Base-by-base conservation (phyloP, 1,140 invertebrate genomes). In the Caerostris darwini region DNA sequence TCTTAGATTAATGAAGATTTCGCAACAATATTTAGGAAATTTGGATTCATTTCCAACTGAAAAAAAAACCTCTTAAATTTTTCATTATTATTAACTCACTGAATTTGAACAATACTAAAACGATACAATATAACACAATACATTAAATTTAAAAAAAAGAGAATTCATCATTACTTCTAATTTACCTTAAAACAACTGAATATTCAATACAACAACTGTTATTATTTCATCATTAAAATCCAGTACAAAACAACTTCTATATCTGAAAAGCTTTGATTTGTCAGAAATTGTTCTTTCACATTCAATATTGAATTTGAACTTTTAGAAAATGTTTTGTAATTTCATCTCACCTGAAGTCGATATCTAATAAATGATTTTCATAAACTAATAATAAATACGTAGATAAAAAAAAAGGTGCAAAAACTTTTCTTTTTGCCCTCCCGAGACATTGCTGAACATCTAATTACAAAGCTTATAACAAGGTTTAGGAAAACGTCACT, bases 381-480 rank as follows among this genome's bases (percentile, higher is more conserved):
- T 67, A 17, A 67, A 67, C 12, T 67, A 67, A 67, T 67, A 17
- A 67, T 17, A 67, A 5, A 67, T 67, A 67, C 17, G 14, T 67
- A 17, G 61, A 67, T 67, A 67, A 67, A 34, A 34, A n/a, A 34
- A 34, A 34, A 17, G 61, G 6, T 3, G 61, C n/a, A 17, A 17
- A 17, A 17, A 64, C 61, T 67, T 67, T 67, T 67, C 14, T n/a
- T 67, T 64, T 67, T 67, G 61, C 5, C 14, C n/a, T 4, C n/a
- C 14, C 3, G n/a, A 4, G 61, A n/a, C 61, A 81, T 81, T 17
- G 7, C 14, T 19, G 82, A 57, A 57, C 56, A 57, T 83, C 54
- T 54, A 83, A 83, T 83, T 83, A 57, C 53, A n/a, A n/a, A 5
- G n/a, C 56, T n/a, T 57, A 83, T 83, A 83, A 83, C 17, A 56